Base-by-base conservation (phyloP, 2,113 vertebrate species). In the Pardalotus punctatus region DNA sequence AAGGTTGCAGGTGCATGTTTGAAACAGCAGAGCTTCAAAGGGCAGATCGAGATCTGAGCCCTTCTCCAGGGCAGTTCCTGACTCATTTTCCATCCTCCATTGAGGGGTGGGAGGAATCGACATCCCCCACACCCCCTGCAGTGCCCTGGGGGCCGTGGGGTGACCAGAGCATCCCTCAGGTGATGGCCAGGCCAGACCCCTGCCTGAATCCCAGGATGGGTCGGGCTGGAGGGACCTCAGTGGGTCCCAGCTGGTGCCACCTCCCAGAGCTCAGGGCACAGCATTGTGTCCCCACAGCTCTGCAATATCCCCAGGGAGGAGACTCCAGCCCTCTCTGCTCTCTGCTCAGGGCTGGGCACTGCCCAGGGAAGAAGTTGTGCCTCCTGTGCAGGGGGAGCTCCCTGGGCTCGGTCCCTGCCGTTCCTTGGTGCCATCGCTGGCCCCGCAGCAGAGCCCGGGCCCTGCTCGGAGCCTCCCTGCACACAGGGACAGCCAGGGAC, bases 81-180 rank as follows among this genome's bases (percentile, higher is more conserved):
- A 99, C 72, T 94, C 99, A 20, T 99, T 99, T 80, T 99, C 97
- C 54, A 98, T 99, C 50, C 86, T 99, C 99, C 73, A 99, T 99
- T 89, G 97, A 98, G 54, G 94, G 99, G 45, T 99, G 99, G 99
- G 99, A 50, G 97, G 98, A 29, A 99, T 99, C 81, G 96, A 96
- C 0, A 88, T 98, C 21, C 98, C 98, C 86, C 99, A 99, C 86
- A 92, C 98, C 97, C 97, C 98, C 56, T 99, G 99, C 96, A 98
- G 98, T 4, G 94, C 98, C 69, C 76, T 99, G 21, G 98, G 98
- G 27, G 93, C 99, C 80, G 98, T 98, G 98, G 88, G 48, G n/a
- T 1, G 98, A 99, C 71, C 98, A 77, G 43, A 98, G 98, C 98
- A 99, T 99, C 92, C 99, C 95, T 99, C 99, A 76, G 99, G 99